Base-by-base conservation (phyloP, 2,888 invertebrate species). In the Dorcus parallelipipedus region DNA sequence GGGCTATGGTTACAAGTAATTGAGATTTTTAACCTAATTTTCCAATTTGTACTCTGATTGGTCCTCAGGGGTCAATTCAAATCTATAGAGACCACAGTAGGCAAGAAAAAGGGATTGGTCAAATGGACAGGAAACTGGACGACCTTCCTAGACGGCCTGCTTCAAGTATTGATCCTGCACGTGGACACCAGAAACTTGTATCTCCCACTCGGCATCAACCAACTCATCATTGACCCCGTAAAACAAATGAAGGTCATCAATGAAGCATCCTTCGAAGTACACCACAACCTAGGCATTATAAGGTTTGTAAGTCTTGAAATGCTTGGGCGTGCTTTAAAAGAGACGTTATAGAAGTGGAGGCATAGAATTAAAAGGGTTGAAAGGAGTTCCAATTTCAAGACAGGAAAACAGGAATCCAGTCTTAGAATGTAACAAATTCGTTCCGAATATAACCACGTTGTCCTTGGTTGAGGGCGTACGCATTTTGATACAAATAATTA, bases 121-220 rank as follows among this genome's bases (percentile, higher is more conserved):
- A 76, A 82, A 53, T 95, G 93, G 93, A 82, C 84, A 50, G 87
- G 87, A 69, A 92, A 93, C 78, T 95, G 93, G 93, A 87, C 93
- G 9, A 84, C 92, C 0, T 94, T 92, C 77, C 85, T 95, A 82
- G 95, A 95, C 76, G 90, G 90, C 52, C 87, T 95, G 86, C 80
- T 95, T n/a, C 95, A 95, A 77, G 83, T 91, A 65, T 84, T 86
- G 68, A 87, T 93, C 52, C 71, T 92, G 9, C 83, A 86, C 9
- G 80, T 84, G 43, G 86, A 89, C 65, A 85, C 86, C 0, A 80
- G 89, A 4, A 83, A 84, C 2, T 82, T 93, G 1, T 83, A 86
- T 70, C 83, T 93, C 0, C 93, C 93, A 0, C 91, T 64, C 5
- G 58, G 60, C 7, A 64, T 69, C 38, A 59, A 63, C 8, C 41